Percentiles rank a stretch among this genome's conserved stretches.
phyloP scores from a whole-genome alignment of 2,888 invertebrate species.

The Norana najaformis region DNA sequence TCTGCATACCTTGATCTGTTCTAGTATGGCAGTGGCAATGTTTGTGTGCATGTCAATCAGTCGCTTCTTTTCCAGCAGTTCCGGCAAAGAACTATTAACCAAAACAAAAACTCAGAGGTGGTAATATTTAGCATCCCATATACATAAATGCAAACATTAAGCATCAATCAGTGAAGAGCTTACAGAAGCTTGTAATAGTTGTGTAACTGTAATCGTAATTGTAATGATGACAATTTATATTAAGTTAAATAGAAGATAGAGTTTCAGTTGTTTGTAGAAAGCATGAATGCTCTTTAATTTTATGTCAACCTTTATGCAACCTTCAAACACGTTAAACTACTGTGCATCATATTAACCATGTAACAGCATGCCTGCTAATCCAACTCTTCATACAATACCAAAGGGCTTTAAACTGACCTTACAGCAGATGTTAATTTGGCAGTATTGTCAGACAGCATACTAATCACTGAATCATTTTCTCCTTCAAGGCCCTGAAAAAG shows the following conservation, averaged over 20 bases:
- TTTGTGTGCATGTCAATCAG: constrained; percentile 98
- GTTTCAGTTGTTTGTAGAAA: no score
- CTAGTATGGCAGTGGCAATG: constrained; percentile 78
- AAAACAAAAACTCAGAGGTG: background rate
- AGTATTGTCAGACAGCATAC: constrained; percentile 72
- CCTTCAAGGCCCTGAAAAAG: constrained; percentile 78
- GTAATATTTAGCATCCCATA: background rate
- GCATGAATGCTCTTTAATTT: no score
- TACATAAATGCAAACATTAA: background rate
- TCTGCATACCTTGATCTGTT: constrained; percentile 68
- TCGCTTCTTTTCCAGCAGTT: constrained; percentile 92
- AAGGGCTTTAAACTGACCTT: constrained; percentile 48
- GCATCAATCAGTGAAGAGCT: no score
- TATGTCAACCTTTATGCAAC: no score
- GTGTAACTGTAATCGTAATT: no score
- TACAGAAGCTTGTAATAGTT: background rate
- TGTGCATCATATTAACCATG: background rate
- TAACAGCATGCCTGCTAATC: background rate
- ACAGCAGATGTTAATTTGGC: constrained; percentile 87
- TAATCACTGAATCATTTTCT: constrained; percentile 78
- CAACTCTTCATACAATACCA: no score
- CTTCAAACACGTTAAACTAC: constrained; percentile 2
- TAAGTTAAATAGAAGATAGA: no score
- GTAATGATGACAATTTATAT: no score
- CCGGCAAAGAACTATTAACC: constrained; percentile 76